A percentile compares a stretch with the other conserved stretches of the same genome.
These are phyloP conservation scores for Saturnia japonica DNA, from an alignment of 2,888 invertebrate species.

Conservation along the genomic window DNA sequence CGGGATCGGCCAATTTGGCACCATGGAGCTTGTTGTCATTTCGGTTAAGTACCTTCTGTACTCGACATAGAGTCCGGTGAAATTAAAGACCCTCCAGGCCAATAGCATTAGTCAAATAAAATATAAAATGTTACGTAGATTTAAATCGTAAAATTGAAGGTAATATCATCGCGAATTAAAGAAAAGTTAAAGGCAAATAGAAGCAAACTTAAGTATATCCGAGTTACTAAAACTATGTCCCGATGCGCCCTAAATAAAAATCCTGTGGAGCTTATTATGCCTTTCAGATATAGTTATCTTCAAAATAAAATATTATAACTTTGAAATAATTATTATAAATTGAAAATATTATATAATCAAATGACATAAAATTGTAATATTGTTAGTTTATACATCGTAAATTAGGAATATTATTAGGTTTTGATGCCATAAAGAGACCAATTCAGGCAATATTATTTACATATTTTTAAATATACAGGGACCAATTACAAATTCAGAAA, in stretches of 20 bases:
- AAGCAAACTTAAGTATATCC: neutral
- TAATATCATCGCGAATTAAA: neutral
- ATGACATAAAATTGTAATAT: neutral
- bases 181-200: neutral
- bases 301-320: neutral
- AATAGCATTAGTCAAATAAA: too few relatives aligned
- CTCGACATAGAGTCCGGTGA: too few relatives aligned
- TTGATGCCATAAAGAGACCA: too few relatives aligned
- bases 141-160: neutral
- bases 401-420: neutral
- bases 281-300: neutral
- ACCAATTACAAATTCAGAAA: too few relatives aligned
- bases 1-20: too few relatives aligned
- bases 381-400: neutral
- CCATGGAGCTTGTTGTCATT: too few relatives aligned
- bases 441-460: too few relatives aligned
- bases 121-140: too few relatives aligned
- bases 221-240: neutral
- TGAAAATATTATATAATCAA: neutral
- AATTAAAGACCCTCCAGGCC: too few relatives aligned
- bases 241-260: neutral
- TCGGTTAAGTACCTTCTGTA: too few relatives aligned
- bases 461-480: too few relatives aligned
- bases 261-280: neutral
- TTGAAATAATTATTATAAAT: neutral